Conservation (phyloP, 2,888 invertebrate genomes). For the Tillus elongatus region DNA sequence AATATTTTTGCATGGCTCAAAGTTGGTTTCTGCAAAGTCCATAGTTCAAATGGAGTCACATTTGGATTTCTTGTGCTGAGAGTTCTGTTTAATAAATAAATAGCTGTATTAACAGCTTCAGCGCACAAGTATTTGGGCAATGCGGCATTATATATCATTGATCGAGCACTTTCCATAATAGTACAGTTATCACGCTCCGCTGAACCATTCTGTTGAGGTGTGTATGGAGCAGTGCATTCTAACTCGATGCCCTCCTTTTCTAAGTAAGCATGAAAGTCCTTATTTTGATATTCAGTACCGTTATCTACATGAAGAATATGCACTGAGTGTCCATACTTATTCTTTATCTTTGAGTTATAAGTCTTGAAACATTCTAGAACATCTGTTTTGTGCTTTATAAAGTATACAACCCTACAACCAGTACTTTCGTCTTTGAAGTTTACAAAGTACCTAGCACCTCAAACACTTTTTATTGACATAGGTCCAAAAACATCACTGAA, state of each 20-base stretch:
- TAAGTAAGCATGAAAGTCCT: constrained; percentile 9
- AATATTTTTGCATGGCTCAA: no score
- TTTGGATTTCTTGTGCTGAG: constrained; percentile 8
- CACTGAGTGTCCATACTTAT: constrained; percentile 14
- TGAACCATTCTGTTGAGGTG: constrained; percentile 5
- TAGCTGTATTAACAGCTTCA: constrained; percentile 29
- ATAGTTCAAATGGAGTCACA: constrained; percentile 18
- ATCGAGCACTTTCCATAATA: constrained; percentile 4
- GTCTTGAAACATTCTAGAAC: constrained; percentile 14
- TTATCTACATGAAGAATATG: constrained; percentile 15
- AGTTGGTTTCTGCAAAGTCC: no score
- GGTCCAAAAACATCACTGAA: constrained; percentile 18
- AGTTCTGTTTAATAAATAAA: constrained; percentile 30
- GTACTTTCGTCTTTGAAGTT: constrained; percentile 16
- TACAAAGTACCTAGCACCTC: constrained; percentile 16
- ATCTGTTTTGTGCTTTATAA: constrained; percentile 17
- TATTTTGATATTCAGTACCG: constrained; percentile 16
- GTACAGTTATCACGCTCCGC: constrained; percentile 7
- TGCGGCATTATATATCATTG: constrained; percentile 1
- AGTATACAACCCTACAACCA: constrained; percentile 14
- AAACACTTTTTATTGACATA: constrained; percentile 14
- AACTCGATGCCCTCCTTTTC: constrained; percentile 7
- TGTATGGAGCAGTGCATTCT: constrained; percentile 5
- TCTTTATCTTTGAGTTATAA: constrained; percentile 13
- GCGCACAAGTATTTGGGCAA: constrained; percentile 6